A percentile compares a stretch with the other conserved stretches of the same genome.
These are phyloP conservation scores for Drosophila parvula DNA, from an alignment of 1,140 invertebrate genomes.

Conservation along the genomic window DNA sequence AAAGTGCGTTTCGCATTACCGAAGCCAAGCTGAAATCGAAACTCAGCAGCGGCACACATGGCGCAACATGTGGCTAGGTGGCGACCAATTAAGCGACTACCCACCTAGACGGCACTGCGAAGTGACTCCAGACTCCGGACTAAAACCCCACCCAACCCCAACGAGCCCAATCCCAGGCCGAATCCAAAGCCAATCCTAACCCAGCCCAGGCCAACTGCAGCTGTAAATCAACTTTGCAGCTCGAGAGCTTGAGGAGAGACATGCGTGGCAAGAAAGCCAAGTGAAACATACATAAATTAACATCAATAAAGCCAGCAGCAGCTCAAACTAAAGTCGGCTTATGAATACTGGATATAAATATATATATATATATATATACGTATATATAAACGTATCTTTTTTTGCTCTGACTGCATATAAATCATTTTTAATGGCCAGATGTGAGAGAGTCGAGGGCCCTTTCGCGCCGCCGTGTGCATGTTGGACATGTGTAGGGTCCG, in stretches of 20 bases:
- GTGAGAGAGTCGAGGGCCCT: conserved; percentile 37
- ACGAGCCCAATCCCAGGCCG: too few species aligned
- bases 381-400: conserved; percentile 52
- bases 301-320: conserved; percentile 68
- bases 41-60: conserved; percentile 33
- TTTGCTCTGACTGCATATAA: conserved; percentile 53
- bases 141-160: conserved; percentile 32
- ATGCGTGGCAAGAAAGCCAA: conserved; percentile 69
- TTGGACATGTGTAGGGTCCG: conserved; percentile 33
- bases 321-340: conserved; percentile 65
- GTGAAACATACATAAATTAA: conserved; percentile 75
- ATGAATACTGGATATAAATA: conserved; percentile 62
- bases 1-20: conserved; percentile 77
- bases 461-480: conserved; percentile 32
- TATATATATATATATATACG: conserved; percentile 26
- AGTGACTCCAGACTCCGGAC: conserved; percentile 16
- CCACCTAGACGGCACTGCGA: conserved; percentile 28
- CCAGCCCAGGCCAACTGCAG: conserved; percentile 29
- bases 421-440: conserved; percentile 71
- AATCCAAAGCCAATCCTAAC: conserved; percentile 26
- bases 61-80: conserved; percentile 63
- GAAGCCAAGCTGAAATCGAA: conserved; percentile 45
- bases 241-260: conserved; percentile 26
- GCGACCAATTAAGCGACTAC: conserved; percentile 71
- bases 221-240: conserved; percentile 56